phyloP scores from a whole-genome alignment of 2,888 invertebrate species.

The Caenorhabditis japonica region DNA sequence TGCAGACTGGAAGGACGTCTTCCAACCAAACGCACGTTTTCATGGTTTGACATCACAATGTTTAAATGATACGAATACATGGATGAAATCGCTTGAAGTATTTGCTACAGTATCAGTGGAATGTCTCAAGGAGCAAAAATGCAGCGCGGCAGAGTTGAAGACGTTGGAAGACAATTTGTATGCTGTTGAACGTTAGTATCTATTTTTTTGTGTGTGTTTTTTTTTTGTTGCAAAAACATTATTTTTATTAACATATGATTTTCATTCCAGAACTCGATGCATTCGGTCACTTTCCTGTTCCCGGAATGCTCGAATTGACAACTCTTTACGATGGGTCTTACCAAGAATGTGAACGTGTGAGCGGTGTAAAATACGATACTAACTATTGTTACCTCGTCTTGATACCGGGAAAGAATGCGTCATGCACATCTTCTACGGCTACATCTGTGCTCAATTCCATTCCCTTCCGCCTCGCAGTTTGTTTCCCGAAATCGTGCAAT shows the following conservation, averaged over 20 bases:
- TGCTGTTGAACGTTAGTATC: constrained; percentile 30
- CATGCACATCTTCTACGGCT: background rate
- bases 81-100: constrained; percentile 16
- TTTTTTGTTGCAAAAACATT: too few species aligned
- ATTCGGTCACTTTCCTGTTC: constrained; percentile 35
- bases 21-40: constrained; percentile 17
- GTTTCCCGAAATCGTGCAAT: constrained; percentile 36
- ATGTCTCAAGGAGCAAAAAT: constrained; percentile 17
- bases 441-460: background rate
- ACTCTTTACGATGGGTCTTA: constrained; percentile 36
- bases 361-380: constrained; percentile 36
- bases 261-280: constrained; percentile 54
- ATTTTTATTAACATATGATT: too few species aligned
- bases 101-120: constrained; percentile 16
- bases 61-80: constrained; percentile 27
- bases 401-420: constrained; percentile 18
- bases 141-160: constrained; percentile 19
- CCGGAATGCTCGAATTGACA: constrained; percentile 37
- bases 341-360: constrained; percentile 41
- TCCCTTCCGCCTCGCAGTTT: constrained; percentile 7
- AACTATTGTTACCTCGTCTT: constrained; percentile 49
- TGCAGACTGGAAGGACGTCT: constrained; percentile 17
- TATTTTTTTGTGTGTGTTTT: too few species aligned
- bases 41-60: constrained; percentile 14
- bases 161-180: constrained; percentile 30